A percentile compares a stretch with the other conserved stretches of the same genome.
phyloP scores from a whole-genome alignment of 2,113 vertebrate species.

The Pongo pygmaeus region DNA sequence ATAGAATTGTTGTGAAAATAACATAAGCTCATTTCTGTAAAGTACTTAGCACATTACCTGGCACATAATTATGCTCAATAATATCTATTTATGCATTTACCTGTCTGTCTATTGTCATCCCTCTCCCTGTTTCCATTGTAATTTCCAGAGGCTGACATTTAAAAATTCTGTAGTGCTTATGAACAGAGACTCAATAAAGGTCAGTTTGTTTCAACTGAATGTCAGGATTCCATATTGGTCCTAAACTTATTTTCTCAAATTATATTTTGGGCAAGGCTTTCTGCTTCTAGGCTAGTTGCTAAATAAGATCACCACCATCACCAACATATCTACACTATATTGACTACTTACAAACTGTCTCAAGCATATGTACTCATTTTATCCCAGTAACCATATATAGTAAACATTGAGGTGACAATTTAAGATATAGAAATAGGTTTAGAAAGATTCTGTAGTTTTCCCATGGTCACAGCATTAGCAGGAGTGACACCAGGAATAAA shows the following conservation, averaged over 20 bases:
- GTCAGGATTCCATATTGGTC: not conserved
- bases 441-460: not conserved
- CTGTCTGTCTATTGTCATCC: not conserved
- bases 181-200: not conserved
- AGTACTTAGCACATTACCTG: not conserved
- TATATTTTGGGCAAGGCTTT: not conserved
- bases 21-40: not conserved
- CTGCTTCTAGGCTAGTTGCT: not conserved
- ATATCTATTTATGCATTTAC: not conserved
- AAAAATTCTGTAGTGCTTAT: not conserved
- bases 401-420: not conserved
- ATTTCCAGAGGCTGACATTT: not conserved
- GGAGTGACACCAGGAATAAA: not conserved
- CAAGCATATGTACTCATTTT: not conserved
- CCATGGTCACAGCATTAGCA: not conserved
- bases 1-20: not conserved
- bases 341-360: not conserved
- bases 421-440: not conserved
- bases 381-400: not conserved
- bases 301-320: not conserved
- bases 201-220: not conserved
- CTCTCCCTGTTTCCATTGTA: not conserved
- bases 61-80: not conserved
- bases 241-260: not conserved
- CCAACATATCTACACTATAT: not conserved